These are phyloP conservation scores for Acleris cristana DNA, from an alignment of 2,888 invertebrate genomes.

Conservation along the genomic window DNA sequence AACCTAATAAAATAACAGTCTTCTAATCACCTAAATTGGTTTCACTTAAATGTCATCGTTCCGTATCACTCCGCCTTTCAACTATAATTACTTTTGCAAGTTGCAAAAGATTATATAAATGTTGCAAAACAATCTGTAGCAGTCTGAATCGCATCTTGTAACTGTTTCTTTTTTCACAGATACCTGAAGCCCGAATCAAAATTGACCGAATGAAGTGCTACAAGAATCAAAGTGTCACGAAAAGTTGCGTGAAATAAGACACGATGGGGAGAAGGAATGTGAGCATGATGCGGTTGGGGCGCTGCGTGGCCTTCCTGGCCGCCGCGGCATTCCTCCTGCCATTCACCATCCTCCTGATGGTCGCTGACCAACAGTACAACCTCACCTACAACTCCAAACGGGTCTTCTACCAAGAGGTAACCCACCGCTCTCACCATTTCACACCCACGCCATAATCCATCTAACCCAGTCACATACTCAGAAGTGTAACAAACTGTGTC, in stretches of 20 bases:
- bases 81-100: too few species aligned
- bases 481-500: conserved; percentile 28
- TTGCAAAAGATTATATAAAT: too few species aligned
- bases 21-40: conserved; percentile 29
- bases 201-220: conserved; percentile 41
- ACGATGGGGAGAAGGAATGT: conserved; percentile 69
- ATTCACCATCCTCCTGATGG: conserved; percentile 84
- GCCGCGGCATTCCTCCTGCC: conserved; percentile 85
- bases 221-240: conserved; percentile 36
- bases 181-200: conserved; percentile 27
- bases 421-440: conserved; percentile 39
- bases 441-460: background rate
- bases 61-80: too few species aligned
- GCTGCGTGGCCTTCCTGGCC: conserved; percentile 85
- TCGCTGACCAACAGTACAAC: conserved; percentile 85
- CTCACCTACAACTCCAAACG: conserved; percentile 79
- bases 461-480: conserved; percentile 27
- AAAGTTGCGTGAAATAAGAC: conserved; percentile 45
- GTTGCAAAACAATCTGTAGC: too few species aligned
- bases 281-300: conserved; percentile 78
- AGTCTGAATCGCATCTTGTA: too few species aligned
- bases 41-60: background rate
- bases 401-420: conserved; percentile 82
- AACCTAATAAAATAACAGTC: conserved; percentile 8
- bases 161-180: background rate